Evolutionary conservation across 2,113 vertebrate species (phyloP).

Genomic region (Deroptyus accipitrinus): DNA sequence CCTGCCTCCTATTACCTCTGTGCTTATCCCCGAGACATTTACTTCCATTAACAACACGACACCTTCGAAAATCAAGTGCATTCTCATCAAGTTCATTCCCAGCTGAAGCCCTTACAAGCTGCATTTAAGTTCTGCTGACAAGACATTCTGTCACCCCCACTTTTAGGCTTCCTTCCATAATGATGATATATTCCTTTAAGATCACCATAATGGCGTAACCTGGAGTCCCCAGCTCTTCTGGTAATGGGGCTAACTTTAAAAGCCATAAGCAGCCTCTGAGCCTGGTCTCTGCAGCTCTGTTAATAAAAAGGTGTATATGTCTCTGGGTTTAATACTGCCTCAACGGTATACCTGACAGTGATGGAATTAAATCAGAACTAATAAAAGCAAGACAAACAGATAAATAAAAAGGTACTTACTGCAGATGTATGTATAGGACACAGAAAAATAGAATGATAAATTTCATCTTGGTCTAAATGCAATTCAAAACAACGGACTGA

Average conservation of each 20-base stretch:
- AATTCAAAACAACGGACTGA: background rate
- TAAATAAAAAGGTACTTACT: background rate
- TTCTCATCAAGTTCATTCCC: background rate
- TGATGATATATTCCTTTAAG: background rate
- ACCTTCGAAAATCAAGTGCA: background rate
- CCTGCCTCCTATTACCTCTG: background rate
- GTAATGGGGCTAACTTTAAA: background rate
- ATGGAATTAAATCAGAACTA: background rate
- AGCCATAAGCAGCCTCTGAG: background rate
- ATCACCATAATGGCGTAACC: background rate
- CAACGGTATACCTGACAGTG: background rate
- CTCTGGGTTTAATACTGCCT: background rate
- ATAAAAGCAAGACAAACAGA: background rate
- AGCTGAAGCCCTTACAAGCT: background rate
- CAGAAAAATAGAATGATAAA: background rate
- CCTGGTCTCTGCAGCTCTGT: background rate
- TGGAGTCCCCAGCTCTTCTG: background rate
- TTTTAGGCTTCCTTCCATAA: background rate
- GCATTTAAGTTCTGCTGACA: background rate
- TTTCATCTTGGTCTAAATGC: background rate
- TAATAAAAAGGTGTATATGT: background rate
- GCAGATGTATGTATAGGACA: background rate
- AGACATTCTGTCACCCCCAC: background rate
- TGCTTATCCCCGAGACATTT: background rate
- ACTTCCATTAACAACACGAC: background rate